Evolutionary conservation across 2,888 invertebrate species (phyloP), one percentile per base, ranked within the genome.

Genomic region (Drosophila ochracea): DNA sequence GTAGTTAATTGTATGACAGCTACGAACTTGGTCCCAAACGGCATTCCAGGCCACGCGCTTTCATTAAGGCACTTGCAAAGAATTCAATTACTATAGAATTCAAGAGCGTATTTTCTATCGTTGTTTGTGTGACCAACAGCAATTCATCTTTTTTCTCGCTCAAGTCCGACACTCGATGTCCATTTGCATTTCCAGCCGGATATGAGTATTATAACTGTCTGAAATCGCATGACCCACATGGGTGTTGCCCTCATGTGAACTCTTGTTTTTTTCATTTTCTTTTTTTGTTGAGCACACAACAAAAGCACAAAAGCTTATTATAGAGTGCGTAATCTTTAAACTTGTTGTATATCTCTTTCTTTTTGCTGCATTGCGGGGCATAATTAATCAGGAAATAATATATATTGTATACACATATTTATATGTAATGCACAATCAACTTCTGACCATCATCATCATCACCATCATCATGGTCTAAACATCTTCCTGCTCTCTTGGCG

Each of bases 341-440:
- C 75, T 65, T 65, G 60, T 47, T 66, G 59, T 64, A 50, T 55
- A 61, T 64, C 11, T 37, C 60, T 73, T 65, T 63, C 72, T 74
- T 70, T 68, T 57, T 65, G 68, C 25, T 33, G 50, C 78, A 74
- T 87, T 73, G 60, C 78, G 28, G 28, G 57, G 68, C 83, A 80
- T 50, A 78, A 89, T 89, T 83, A 89, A 89, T 90, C 89, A 83
- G 91, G 91, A 85, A 90, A 90, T 80, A 70, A 75, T 77, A 80
- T 77, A 69, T 83, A 69, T 82, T 74, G 75, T 39, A 50, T 61
- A 41, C 54, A n/a, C 30, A 53, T 37, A 55, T n/a, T 50, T 61
- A 68, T 47, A n/a, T n/a, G 33, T 55, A 68, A 73, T 74, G 55
- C 67, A 68, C 55, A 81, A 68, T 79, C 64, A 47, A 41, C 11